Conservation (phyloP, 1,140 invertebrate genomes). For the Mya arenaria region DNA sequence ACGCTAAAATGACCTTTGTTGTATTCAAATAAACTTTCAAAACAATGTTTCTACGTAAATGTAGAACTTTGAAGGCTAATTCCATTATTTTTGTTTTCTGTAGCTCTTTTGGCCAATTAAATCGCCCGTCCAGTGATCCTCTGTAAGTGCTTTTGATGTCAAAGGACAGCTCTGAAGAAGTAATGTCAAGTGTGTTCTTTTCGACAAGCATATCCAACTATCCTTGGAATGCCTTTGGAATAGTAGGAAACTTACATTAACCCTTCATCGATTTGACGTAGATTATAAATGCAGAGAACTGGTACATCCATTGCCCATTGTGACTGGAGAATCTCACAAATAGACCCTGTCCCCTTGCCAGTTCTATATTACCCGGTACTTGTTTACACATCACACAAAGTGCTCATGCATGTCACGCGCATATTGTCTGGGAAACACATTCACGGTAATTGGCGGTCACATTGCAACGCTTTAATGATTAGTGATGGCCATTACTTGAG, state of each 20-base stretch:
- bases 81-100: too few species aligned
- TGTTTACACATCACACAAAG: slow-evolving; percentile 36
- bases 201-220: slow-evolving; percentile 2
- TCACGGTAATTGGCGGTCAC: slow-evolving; percentile 21
- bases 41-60: too few species aligned
- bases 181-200: too few species aligned
- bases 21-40: too few species aligned
- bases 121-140: too few species aligned
- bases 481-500: too few species aligned
- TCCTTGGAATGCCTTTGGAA: slow-evolving; percentile 21
- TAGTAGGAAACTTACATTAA: not conserved
- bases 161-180: too few species aligned
- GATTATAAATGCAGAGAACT: slow-evolving; percentile 47
- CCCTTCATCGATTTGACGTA: not conserved
- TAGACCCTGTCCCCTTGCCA: slow-evolving; percentile 30
- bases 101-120: too few species aligned
- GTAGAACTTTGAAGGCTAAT: too few species aligned
- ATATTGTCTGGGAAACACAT: slow-evolving; percentile 33
- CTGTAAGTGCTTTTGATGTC: too few species aligned
- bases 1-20: slow-evolving; percentile 22
- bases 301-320: slow-evolving; percentile 32
- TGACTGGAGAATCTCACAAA: slow-evolving; percentile 28
- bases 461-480: too few species aligned
- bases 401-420: slow-evolving; percentile 39
- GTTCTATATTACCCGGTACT: too few species aligned